Evolutionary conservation across 2,797 vertebrate species (phyloP).

Genomic region (Meriones psammophilus): DNA sequence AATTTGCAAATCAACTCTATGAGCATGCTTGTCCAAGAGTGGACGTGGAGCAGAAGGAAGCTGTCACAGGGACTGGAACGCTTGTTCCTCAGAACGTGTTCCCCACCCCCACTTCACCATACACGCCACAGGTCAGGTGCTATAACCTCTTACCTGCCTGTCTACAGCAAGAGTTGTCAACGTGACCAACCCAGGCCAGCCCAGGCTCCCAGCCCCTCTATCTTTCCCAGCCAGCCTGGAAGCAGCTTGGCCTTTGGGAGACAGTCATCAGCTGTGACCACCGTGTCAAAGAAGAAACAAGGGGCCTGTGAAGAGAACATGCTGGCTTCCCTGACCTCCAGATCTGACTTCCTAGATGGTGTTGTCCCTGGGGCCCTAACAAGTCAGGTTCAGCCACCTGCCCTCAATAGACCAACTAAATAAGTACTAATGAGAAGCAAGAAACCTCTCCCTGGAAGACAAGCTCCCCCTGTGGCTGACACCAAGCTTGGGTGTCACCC

Average conservation of each 20-base stretch:
- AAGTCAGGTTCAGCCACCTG: background rate
- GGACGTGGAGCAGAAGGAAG: conserved; percentile 1
- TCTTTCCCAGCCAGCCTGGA: background rate
- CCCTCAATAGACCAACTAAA: background rate
- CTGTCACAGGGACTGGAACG: background rate
- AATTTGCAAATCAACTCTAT: background rate
- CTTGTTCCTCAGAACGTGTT: background rate
- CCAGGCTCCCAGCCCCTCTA: background rate
- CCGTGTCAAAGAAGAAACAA: background rate
- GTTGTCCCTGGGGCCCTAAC: background rate
- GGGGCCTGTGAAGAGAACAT: background rate
- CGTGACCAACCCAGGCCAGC: background rate
- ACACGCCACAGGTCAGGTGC: fast-evolving
- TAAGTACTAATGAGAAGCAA: background rate
- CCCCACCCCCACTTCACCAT: background rate
- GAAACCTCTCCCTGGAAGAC: background rate
- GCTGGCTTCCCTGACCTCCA: background rate
- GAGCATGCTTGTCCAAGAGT: background rate
- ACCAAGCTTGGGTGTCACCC: background rate
- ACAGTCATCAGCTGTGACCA: background rate
- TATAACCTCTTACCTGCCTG: background rate
- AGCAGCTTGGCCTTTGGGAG: background rate
- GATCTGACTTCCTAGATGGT: background rate
- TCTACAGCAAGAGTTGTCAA: background rate
- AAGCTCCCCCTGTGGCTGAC: background rate